Percentiles rank a stretch among this genome's conserved stretches.
phyloP scores from a whole-genome alignment of 2,888 invertebrate species.

The Gandaritis pyraliata region DNA sequence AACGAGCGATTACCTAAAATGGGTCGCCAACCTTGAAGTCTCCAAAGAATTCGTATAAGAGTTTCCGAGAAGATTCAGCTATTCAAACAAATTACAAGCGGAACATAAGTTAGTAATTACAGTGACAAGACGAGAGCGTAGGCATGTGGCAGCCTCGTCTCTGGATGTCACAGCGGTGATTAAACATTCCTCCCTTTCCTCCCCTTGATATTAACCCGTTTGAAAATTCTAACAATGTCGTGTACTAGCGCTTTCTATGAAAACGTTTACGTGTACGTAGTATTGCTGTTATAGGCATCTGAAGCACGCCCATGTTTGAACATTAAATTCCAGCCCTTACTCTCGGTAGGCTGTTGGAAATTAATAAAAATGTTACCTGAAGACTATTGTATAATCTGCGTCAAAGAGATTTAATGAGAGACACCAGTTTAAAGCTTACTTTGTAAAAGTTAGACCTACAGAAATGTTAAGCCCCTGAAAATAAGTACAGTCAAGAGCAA shows the following conservation, averaged over 20 bases:
- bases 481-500: no score
- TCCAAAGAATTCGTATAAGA: conserved; percentile 23
- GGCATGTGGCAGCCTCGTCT: conserved; percentile 49
- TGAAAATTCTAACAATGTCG: conserved; percentile 78
- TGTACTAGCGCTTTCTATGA: conserved; percentile 60
- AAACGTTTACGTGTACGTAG: conserved; percentile 46
- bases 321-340: conserved; percentile 39
- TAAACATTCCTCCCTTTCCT: conserved; percentile 75
- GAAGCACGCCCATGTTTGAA: conserved; percentile 41
- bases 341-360: conserved; percentile 24
- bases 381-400: conserved; percentile 8
- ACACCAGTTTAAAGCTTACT: no score
- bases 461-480: no score
- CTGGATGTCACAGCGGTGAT: conserved; percentile 72
- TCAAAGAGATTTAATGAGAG: background rate
- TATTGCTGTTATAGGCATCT: conserved; percentile 41
- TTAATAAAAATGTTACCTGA: conserved; percentile 25
- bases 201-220: conserved; percentile 73
- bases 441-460: no score
- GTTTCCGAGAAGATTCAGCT: conserved; percentile 29
- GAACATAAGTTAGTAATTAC: conserved; percentile 34
- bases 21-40: conserved; percentile 5
- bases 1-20: background rate
- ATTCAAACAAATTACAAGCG: conserved; percentile 32
- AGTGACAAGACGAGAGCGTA: conserved; percentile 43